Conservation (phyloP, 2,888 invertebrate species). For the Eulithis prunata region DNA sequence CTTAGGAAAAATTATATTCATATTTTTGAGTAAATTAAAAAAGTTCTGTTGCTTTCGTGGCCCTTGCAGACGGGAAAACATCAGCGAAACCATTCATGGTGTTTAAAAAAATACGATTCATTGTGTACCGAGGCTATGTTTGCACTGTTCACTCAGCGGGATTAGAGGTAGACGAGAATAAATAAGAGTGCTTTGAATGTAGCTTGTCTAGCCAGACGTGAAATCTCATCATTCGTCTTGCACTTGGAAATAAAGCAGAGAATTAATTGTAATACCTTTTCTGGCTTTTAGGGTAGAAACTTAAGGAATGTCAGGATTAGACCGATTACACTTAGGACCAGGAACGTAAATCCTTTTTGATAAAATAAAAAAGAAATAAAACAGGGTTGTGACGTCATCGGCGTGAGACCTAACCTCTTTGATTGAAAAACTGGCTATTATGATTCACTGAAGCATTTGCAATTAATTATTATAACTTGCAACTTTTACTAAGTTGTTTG, state of each 20-base stretch:
- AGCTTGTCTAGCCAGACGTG: constrained; percentile 22
- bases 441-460: too few species aligned
- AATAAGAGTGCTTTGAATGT: constrained; percentile 26
- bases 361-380: too few species aligned
- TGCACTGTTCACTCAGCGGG: constrained; percentile 24
- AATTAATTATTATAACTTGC: neutral
- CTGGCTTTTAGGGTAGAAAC: neutral
- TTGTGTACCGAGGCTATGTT: constrained; percentile 20
- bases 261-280: neutral
- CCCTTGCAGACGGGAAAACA: neutral
- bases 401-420: too few species aligned
- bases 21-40: constrained; percentile 6
- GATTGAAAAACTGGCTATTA: too few species aligned
- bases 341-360: too few species aligned
- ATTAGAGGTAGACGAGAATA: constrained; percentile 27
- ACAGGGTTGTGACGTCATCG: too few species aligned
- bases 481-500: constrained; percentile 7
- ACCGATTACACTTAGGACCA: too few species aligned
- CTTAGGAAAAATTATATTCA: neutral
- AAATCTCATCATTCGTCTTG: constrained; percentile 23
- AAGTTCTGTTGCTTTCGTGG: neutral
- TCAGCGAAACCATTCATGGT: constrained; percentile 9
- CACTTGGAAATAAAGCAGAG: constrained; percentile 7
- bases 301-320: neutral
- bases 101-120: constrained; percentile 23